Base-by-base conservation (phyloP, 2,797 vertebrate species). In the Lepus oiostolus region DNA sequence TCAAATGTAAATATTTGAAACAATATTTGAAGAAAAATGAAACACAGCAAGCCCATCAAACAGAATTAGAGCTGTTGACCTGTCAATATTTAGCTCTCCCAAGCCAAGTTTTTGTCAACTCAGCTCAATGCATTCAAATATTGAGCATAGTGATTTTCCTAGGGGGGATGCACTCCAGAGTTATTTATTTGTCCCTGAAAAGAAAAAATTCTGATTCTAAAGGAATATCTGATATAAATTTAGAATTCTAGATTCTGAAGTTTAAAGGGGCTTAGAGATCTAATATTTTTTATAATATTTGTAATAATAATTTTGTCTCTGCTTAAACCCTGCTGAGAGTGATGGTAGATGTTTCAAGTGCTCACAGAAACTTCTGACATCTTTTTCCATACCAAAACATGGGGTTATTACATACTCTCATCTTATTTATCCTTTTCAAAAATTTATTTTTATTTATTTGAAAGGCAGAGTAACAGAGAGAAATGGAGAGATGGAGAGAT, bases 1-100 rank as follows among this genome's bases (percentile, higher is more conserved):
- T 88, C 72, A 95, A 92, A 88, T 52, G 35, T 90, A 96, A 97
- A 97, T 93, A 96, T 97, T 96, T 95, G 82, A 79, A 81, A 72
- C 52, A 81, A 63, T 65, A 58, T 90, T 91, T 91, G 84, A 63
- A 76, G 83, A 88, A 82, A 62, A 91, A 58, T 30, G 47, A 72
- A 85, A 87, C 10, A 62, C 28, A 80, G 32, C 4, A 92, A 68
- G 58, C 95, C 96, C 93, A 93, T 88, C 62, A 88, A 93, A 82
- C 58, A 95, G 82, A 88, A 75, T 95, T 88, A 85, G 79, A 88
- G 62, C 42, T 86, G 14, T 95, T 93, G 88, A 91, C 85, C 83
- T 90, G 42, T 94, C 94, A 94, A 82, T 97, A 95, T 95, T 96
- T 96, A 65, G 65, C 71, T 63, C 52, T 92, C 95, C 68, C 60